Percentiles rank a stretch among this genome's conserved stretches.
Evolutionary conservation across 2,797 vertebrate genomes (phyloP).

Genomic region (Phoeniculus purpureus): DNA sequence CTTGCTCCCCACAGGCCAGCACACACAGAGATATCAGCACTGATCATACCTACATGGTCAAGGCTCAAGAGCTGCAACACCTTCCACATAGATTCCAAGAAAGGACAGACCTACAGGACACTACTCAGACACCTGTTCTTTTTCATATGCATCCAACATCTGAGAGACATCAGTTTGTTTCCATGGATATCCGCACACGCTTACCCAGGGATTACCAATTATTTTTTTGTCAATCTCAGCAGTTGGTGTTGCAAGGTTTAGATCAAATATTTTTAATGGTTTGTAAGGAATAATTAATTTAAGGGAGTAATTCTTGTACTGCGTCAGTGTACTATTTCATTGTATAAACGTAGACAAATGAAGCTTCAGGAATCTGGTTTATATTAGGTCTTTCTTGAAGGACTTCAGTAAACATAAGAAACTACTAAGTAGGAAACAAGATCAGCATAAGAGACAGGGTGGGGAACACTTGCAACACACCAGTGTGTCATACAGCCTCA

Average conservation of each 20-base stretch:
- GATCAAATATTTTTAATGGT: background rate
- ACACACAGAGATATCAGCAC: background rate
- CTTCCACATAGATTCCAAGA: background rate
- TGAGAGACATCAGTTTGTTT: background rate
- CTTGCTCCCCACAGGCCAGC: background rate
- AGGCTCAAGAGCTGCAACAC: background rate
- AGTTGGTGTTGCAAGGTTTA: background rate
- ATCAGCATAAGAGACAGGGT: background rate
- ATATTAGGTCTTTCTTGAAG: background rate
- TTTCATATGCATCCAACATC: background rate
- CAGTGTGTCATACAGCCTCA: conserved; percentile 24
- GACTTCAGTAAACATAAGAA: background rate
- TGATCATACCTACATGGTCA: background rate
- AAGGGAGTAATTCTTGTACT: background rate
- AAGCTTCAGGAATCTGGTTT: background rate
- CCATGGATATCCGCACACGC: background rate
- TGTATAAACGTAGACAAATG: background rate
- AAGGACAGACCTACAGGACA: background rate
- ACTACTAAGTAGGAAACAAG: background rate
- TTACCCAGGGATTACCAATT: background rate
- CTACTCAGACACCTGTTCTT: background rate
- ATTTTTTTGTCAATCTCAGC: background rate
- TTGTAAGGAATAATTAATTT: background rate
- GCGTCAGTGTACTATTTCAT: background rate
- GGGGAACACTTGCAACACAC: conserved; percentile 34